Conservation (phyloP, 2,113 vertebrate species). For the Leucoraja erinaceus region DNA sequence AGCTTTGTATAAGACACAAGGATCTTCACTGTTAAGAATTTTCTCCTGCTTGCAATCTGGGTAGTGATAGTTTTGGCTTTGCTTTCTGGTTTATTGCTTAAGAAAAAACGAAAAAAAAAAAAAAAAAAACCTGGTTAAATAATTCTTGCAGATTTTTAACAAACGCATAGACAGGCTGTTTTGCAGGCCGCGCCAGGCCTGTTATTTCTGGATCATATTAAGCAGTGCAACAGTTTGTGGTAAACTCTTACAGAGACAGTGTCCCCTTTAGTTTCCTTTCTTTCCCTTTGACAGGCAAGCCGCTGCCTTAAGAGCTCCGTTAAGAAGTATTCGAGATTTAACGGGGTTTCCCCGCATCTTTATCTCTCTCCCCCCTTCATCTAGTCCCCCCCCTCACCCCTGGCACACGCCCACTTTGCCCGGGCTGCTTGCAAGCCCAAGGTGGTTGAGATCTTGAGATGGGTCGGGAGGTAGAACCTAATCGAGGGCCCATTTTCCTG, state of each 20-base stretch:
- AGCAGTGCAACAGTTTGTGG: neutral
- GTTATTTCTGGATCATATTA: neutral
- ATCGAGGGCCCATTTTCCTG: neutral
- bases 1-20: neutral
- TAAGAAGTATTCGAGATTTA: neutral
- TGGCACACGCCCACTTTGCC: neutral
- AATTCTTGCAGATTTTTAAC: conserved; percentile 3
- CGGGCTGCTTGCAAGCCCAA: neutral
- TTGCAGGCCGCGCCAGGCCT: neutral
- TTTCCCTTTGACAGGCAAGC: neutral
- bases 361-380: neutral
- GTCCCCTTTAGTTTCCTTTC: neutral
- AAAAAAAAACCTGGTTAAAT: conserved; percentile 16
- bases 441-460: neutral
- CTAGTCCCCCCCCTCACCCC: neutral
- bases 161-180: neutral
- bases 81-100: conserved; percentile 12
- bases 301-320: neutral
- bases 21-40: neutral
- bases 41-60: conserved; percentile 29
- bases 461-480: neutral
- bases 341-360: no score
- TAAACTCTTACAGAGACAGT: neutral
- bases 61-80: conserved; percentile 34
- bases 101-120: neutral